phyloP scores from a whole-genome alignment of 2,113 vertebrate genomes.

The Terrapene triunguis region DNA sequence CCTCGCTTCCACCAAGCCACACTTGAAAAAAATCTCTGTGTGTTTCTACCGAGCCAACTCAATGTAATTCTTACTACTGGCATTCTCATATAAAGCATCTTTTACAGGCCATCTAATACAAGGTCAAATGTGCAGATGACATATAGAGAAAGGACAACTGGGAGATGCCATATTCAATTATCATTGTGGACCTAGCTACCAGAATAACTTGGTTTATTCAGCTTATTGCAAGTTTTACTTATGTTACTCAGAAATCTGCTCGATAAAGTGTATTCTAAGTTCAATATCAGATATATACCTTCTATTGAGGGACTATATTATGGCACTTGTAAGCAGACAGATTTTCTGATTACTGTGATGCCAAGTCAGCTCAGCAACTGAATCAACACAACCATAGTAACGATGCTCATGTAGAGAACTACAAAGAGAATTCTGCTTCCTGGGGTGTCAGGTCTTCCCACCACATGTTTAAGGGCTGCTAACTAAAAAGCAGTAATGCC shows the following conservation, averaged over 20 bases:
- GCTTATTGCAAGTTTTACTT: neutral
- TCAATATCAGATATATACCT: neutral
- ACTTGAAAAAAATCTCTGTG: neutral
- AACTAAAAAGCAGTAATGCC: neutral
- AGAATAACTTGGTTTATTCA: neutral
- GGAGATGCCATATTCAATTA: neutral
- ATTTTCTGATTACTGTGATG: neutral
- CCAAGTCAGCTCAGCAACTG: neutral
- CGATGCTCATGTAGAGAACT: neutral
- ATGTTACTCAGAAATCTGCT: neutral
- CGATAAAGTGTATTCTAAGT: neutral
- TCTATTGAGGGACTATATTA: neutral
- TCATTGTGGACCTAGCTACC: neutral
- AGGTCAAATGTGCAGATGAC: neutral
- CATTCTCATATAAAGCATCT: neutral
- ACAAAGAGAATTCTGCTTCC: neutral
- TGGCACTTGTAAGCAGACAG: neutral
- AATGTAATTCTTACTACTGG: neutral
- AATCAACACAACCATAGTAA: neutral
- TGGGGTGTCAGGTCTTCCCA: neutral
- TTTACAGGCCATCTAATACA: neutral
- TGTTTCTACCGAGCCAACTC: neutral
- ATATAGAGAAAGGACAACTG: neutral
- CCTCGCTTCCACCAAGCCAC: accelerated
- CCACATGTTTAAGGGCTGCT: neutral